Base-by-base conservation (phyloP, 2,797 vertebrate species). In the Arnoldichthys spilopterus region DNA sequence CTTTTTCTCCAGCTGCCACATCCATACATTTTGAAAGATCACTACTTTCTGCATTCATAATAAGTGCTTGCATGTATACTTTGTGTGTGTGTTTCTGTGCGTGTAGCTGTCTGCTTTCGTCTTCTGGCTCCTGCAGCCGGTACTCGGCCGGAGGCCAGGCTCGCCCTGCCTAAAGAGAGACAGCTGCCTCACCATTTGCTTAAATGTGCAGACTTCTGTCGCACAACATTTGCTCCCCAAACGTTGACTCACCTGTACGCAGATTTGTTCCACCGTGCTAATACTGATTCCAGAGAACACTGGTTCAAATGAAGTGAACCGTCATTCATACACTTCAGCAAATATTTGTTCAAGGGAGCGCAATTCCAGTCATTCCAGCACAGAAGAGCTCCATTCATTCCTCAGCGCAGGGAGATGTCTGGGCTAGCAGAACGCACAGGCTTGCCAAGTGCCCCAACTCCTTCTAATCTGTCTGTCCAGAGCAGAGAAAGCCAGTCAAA, bases 91-190 rank as follows among this genome's bases (percentile, higher is more conserved):
- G 62, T 67, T 47, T 67, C 53, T 77, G 66, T 85, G 86, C 87
- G 76, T 84, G 78, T 75, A 80, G 79, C 51, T 76, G 82, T 84
- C 81, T 82, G 73, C 85, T 86, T 89, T 88, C 78, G 87, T 89
- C 87, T 89, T 70, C 45, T 45, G 72, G 78, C 78, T 83, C 80
- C 74, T 62, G 71, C 63, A 43, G 70, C 49, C 70, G 54, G 22
- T 66, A 59, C 74, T 77, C 70, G 30, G 58, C 70, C 28, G 30
- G 63, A 34, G 15, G 49, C 59, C 79, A 63, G 53, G 26, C 59
- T 20, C 22, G 61, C 61, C 69, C 34, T 43, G 53, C 59, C 22
- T 67, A n/a, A 79, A n/a, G n/a, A 76, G 56, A 51, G 43, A 63
- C 66, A 66, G 79, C 34, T 47, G 68, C 49, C 34, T 16, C 26